phyloP scores from a whole-genome alignment of 92 coral and sea anemone species.

The Diadumene lineata region DNA sequence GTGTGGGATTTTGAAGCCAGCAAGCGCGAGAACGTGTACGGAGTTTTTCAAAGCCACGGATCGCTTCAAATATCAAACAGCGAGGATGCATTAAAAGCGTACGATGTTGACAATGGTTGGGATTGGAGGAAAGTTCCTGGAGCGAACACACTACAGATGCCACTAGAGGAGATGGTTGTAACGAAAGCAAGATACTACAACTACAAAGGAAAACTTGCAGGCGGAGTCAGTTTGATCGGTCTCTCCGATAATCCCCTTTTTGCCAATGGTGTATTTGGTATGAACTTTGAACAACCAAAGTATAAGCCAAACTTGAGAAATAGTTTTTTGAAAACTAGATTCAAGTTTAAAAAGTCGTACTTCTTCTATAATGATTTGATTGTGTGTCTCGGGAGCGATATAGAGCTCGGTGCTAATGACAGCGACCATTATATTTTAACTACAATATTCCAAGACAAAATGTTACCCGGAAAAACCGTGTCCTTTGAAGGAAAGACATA shows the following conservation, averaged over 20 bases:
- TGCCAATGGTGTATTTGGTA: conserved; percentile 63
- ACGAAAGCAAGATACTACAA: conserved; percentile 44
- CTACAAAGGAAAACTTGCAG: conserved; percentile 40
- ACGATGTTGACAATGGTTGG: conserved; percentile 73
- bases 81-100: conserved; percentile 39
- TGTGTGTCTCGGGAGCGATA: conserved; percentile 67
- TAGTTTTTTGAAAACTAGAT: not conserved
- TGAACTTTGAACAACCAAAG: conserved; percentile 61
- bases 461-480: conserved; percentile 20
- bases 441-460: conserved; percentile 75
- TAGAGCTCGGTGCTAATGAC: conserved; percentile 24
- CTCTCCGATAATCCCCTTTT: not conserved
- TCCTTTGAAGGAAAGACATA: not conserved
- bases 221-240: conserved; percentile 71
- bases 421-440: conserved; percentile 57
- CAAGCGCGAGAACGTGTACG: conserved; percentile 44
- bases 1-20: conserved; percentile 62
- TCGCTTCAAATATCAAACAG: conserved; percentile 62
- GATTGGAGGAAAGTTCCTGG: conserved; percentile 84
- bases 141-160: conserved; percentile 59
- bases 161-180: conserved; percentile 10
- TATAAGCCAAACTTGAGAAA: too few species aligned
- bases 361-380: conserved; percentile 66
- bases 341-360: conserved; percentile 63
- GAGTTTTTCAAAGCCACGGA: conserved; percentile 68